Evolutionary conservation across 2,113 vertebrate genomes (phyloP), one percentile per base, ranked within the genome.

Genomic region (Copsychus sechellarum): DNA sequence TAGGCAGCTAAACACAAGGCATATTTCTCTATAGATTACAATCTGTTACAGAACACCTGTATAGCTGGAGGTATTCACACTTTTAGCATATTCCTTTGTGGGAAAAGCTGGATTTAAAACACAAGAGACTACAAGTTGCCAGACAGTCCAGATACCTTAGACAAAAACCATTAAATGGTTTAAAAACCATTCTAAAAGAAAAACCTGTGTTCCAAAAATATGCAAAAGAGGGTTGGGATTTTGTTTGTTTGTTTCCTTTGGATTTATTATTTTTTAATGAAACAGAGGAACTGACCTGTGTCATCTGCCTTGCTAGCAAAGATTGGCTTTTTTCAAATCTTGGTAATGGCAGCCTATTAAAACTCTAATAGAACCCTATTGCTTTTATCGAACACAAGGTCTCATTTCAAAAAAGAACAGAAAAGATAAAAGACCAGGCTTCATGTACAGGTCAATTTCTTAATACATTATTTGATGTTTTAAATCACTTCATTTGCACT

Each of bases 281-380:
- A 58, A 54, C 1, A 11, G 7, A 2, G 5, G 2, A 28, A 54
- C 23, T 2, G 0, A 26, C 26, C 17, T 50, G 12, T 28, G 18
- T 22, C 20, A 54, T 45, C 1, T 64, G 33, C 38, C 79, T 62
- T 69, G 40, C 15, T 71, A 71, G 9, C 9, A 40, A 33, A 78
- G 8, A 48, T 22, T 54, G 36, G 3, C 11, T 76, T 56, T 85
- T 89, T 74, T 79, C 57, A 65, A 77, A 83, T 33, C 33, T 65
- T 85, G 88, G 29, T 54, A 31, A 47, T 33, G 60, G 33, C 93
- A 88, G 22, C 5, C 21, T 89, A 26, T 71, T 91, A 72, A 57
- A 20, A 81, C 36, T 62, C 28, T 60, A 89, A 86, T 4, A 69
- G 57, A 91, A 83, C 8, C 8, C 13, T 33, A 7, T 40, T 66